A percentile compares a stretch with the other conserved stretches of the same genome.
phyloP scores from a whole-genome alignment of 1,140 invertebrate genomes.

The Steinernema khuongi region DNA sequence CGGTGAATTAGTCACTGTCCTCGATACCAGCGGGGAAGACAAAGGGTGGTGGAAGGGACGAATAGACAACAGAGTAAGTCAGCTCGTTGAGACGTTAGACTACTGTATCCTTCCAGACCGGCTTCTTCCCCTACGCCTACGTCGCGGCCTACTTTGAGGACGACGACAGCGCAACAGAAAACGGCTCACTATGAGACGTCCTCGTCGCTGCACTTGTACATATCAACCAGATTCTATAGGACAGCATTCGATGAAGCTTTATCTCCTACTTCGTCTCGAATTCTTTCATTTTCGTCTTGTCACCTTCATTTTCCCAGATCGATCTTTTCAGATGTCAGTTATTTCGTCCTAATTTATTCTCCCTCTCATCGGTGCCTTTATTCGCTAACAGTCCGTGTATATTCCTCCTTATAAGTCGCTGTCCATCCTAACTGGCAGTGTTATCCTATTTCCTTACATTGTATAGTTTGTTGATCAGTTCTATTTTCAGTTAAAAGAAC shows the following conservation, averaged over 20 bases:
- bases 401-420: background rate
- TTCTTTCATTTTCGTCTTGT: background rate
- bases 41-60: constrained; percentile 44
- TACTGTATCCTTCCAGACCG: background rate
- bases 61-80: constrained; percentile 30
- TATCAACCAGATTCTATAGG: background rate
- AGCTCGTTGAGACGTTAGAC: background rate
- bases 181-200: background rate
- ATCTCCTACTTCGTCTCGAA: background rate
- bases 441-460: no score
- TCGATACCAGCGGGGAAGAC: constrained; percentile 40
- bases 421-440: no score
- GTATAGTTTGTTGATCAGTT: no score
- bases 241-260: background rate
- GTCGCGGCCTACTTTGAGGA: background rate
- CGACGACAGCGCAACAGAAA: constrained; percentile 3
- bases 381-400: background rate
- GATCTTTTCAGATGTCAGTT: background rate
- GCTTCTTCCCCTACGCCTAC: constrained; percentile 16
- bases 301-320: background rate
- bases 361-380: constrained; percentile 5
- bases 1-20: constrained; percentile 29
- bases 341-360: background rate
- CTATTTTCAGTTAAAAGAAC: background rate
- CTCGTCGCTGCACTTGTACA: background rate